Evolutionary conservation across 2,797 vertebrate genomes (phyloP), one percentile per base, ranked within the genome.

Genomic region (Myiotriccus ornatus): DNA sequence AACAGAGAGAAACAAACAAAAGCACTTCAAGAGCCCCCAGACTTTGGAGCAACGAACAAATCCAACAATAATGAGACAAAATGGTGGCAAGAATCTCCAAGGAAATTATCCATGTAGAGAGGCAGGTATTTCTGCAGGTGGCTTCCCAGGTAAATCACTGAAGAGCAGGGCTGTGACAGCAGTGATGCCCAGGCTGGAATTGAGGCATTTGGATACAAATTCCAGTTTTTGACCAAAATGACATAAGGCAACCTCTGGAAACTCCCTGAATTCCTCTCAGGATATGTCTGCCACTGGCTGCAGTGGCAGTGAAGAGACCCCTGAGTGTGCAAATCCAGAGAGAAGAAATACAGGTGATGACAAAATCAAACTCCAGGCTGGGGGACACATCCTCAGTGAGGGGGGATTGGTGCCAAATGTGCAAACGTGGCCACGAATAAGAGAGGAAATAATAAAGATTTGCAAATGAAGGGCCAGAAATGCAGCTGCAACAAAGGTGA

Each of bases 1-100:
- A 56, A 59, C n/a, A 73, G 37, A 56, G 69, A 30, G 86, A 89
- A 95, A 87, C 47, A 91, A 93, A 91, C 37, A 93, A 73, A 93
- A 90, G 44, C 92, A 81, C 68, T 87, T 68, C 71, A 83, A 74
- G 74, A 90, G 60, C 23, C 63, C 47, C 47, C 41, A 19, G 16
- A 34, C 74, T 92, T 84, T 1, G 65, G 28, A 95, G 87, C 55
- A 56, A 50, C 3, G 59, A 90, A 85, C 63, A 75, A 79, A 95
- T 64, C 49, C 56, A 75, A 46, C 71, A 77, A 62, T 30, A 64
- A 65, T 15, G 71, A 78, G 27, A 70, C 35, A 73, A 87, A 92
- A 90, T 53, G 81, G 86, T 68, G 50, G 50, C 41, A 76, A 64
- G 60, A 41, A 89, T 89, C 56, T 74, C 88, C 53, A 41, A 89